Conservation (phyloP, 1,140 invertebrate genomes). For the Bombus terrestris region DNA sequence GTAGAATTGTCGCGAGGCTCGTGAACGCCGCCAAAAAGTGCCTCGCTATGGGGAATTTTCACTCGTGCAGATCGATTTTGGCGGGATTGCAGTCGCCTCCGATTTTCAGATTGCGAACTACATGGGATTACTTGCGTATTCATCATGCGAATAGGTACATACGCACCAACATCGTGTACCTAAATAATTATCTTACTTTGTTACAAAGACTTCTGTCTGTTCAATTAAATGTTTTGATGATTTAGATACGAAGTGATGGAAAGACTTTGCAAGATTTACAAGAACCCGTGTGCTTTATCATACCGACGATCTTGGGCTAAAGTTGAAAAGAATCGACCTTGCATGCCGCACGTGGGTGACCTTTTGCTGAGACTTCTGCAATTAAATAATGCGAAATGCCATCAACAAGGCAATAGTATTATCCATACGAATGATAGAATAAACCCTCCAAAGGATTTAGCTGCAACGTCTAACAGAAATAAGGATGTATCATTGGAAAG, state of each 20-base stretch:
- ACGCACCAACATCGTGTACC: neutral
- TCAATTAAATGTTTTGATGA: neutral
- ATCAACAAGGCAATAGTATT: neutral
- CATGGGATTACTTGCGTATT: conserved; percentile 82
- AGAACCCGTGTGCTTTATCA: conserved; percentile 70
- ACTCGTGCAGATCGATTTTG: conserved; percentile 83
- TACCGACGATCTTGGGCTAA: conserved; percentile 78
- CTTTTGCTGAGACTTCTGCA: conserved; percentile 78
- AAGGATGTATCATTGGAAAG: neutral
- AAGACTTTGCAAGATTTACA: conserved; percentile 80
- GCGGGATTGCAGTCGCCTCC: conserved; percentile 83
- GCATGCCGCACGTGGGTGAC: conserved; percentile 81
- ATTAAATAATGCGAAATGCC: conserved; percentile 30
- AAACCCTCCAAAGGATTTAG: neutral
- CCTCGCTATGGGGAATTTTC: conserved; percentile 82
- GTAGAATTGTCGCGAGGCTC: conserved; percentile 82
- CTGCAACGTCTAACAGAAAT: neutral
- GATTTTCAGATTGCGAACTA: conserved; percentile 81
- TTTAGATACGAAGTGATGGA: conserved; percentile 81
- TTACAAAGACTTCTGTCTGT: neutral
- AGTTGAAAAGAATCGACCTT: conserved; percentile 72
- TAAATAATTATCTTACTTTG: neutral
- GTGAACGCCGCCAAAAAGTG: conserved; percentile 84
- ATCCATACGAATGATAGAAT: neutral
- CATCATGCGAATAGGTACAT: conserved; percentile 80